These are phyloP conservation scores for Drosophila nr. perissopoda DNA, from an alignment of 2,888 invertebrate species.

Conservation along the genomic window DNA sequence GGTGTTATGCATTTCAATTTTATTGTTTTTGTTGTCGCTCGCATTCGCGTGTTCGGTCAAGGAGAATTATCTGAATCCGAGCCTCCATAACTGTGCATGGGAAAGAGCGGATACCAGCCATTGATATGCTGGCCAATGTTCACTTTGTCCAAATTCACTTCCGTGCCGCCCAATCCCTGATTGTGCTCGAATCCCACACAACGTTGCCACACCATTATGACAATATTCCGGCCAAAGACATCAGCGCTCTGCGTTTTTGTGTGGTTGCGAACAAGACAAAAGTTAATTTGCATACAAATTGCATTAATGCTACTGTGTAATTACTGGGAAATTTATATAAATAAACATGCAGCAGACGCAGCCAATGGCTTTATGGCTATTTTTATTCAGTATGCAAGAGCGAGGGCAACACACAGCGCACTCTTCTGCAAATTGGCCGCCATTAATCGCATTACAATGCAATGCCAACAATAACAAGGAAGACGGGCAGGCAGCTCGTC, in stretches of 20 bases:
- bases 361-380: not conserved
- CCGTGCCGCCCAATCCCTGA: constrained; percentile 92
- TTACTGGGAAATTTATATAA: constrained; percentile 52
- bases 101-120: constrained; percentile 97
- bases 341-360: constrained; percentile 34
- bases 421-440: constrained; percentile 40
- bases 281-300: constrained; percentile 66
- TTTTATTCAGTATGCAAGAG: constrained; percentile 9
- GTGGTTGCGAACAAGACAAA: constrained; percentile 14
- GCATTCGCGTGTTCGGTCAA: constrained; percentile 84
- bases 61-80: constrained; percentile 86
- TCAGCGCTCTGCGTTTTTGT: constrained; percentile 87
- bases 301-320: constrained; percentile 44
- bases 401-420: not conserved
- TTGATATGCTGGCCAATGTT: constrained; percentile 91
- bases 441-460: constrained; percentile 70
- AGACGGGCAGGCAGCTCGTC: constrained; percentile 15
- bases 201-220: constrained; percentile 97
- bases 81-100: constrained; percentile 92
- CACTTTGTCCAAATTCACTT: constrained; percentile 93
- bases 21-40: constrained; percentile 53
- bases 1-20: constrained; percentile 63
- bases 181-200: constrained; percentile 95
- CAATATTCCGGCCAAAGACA: constrained; percentile 91
- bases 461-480: constrained; percentile 13